These are phyloP conservation scores for Spea multiplicata DNA, from an alignment of 2,113 vertebrate genomes.

Conservation along the genomic window DNA sequence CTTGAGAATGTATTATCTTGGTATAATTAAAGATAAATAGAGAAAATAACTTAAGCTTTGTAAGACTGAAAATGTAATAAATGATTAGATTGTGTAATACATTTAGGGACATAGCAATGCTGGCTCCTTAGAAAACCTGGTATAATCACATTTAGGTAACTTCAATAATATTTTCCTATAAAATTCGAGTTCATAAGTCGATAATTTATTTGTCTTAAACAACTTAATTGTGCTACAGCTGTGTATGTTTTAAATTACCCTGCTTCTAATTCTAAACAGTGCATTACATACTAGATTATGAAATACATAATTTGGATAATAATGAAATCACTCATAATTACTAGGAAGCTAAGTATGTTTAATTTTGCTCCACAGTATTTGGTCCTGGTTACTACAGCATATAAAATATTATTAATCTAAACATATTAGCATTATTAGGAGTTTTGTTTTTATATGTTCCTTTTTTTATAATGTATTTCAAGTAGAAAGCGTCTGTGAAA, in stretches of 20 bases:
- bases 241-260: constrained; percentile 43
- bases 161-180: constrained; percentile 17
- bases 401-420: not conserved
- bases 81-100: no score
- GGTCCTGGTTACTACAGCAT: not conserved
- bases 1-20: no score
- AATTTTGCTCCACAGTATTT: constrained; percentile 17
- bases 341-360: constrained; percentile 42
- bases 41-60: no score
- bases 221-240: constrained; percentile 6
- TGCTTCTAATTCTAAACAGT: constrained; percentile 44
- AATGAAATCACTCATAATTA: constrained; percentile 39
- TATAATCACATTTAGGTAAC: constrained; percentile 26
- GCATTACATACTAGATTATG: constrained; percentile 44
- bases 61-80: no score
- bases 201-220: constrained; percentile 19
- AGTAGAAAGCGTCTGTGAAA: not conserved
- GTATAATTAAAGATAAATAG: no score
- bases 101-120: constrained; percentile 14
- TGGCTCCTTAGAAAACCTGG: constrained; percentile 10
- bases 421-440: not conserved
- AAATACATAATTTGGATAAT: constrained; percentile 27
- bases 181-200: constrained; percentile 1
- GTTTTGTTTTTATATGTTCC: not conserved
- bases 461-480: not conserved